phyloP scores from a whole-genome alignment of 2,113 vertebrate genomes.

The Indri indri region DNA sequence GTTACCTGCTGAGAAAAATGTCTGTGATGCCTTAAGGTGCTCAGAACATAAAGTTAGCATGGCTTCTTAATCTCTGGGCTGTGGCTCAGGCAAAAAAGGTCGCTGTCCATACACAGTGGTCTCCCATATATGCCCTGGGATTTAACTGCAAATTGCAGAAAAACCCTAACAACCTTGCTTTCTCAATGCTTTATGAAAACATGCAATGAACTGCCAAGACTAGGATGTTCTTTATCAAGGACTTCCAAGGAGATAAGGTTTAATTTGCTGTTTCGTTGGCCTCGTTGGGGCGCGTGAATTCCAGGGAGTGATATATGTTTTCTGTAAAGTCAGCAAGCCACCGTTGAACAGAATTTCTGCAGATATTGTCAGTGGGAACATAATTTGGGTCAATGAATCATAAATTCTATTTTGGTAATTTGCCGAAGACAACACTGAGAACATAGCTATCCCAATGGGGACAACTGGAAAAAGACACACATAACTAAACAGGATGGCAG shows the following conservation, averaged over 20 bases:
- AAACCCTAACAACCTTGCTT: not conserved
- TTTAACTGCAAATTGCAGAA: not conserved
- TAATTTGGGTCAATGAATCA: constrained; percentile 71
- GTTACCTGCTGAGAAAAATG: not conserved
- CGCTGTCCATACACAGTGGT: not conserved
- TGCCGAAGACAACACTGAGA: constrained; percentile 32
- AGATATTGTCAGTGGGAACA: constrained; percentile 46
- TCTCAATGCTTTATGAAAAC: constrained; percentile 1
- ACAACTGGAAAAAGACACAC: not conserved
- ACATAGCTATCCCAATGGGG: not conserved
- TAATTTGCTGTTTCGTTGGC: constrained; percentile 31
- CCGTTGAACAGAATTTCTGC: constrained; percentile 36
- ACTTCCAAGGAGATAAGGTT: not conserved
- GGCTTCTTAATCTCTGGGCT: not conserved
- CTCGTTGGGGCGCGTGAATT: not conserved
- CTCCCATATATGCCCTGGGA: not conserved
- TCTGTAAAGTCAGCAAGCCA: constrained; percentile 56
- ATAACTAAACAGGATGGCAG: not conserved
- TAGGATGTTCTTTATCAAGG: constrained; percentile 53
- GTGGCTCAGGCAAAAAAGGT: not conserved
- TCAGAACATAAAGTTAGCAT: not conserved
- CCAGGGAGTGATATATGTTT: constrained; percentile 25
- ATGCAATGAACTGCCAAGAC: not conserved
- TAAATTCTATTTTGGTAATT: constrained; percentile 60
- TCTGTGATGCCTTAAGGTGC: not conserved